Evolutionary conservation across 2,888 invertebrate genomes (phyloP).

Genomic region (Diogma glabrata): DNA sequence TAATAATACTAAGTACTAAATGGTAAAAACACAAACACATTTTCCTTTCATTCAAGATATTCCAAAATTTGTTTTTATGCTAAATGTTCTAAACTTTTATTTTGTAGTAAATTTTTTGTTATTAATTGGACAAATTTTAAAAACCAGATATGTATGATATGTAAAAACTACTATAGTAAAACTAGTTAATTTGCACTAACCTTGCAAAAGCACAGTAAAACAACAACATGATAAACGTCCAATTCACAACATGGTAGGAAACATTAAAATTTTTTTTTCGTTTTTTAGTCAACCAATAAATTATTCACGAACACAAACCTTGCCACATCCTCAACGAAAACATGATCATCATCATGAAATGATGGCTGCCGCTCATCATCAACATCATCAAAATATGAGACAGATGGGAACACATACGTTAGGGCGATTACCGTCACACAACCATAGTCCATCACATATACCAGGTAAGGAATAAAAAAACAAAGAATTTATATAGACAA

Average conservation of each 20-base stretch:
- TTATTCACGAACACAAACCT: constrained; percentile 36
- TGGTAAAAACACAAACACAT: no score
- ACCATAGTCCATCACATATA: constrained; percentile 46
- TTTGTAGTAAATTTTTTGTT: no score
- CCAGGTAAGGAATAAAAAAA: constrained; percentile 35
- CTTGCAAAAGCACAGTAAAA: no score
- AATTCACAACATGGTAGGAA: not conserved
- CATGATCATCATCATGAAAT: constrained; percentile 36
- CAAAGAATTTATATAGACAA: no score
- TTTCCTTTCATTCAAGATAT: no score
- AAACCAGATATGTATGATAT: no score
- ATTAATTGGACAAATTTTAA: no score
- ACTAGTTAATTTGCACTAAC: no score
- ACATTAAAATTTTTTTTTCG: not conserved
- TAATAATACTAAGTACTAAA: no score
- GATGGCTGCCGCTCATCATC: constrained; percentile 36
- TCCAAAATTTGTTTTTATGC: no score
- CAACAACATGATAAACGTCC: not conserved
- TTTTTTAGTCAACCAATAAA: not conserved
- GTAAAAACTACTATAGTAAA: no score
- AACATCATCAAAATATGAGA: constrained; percentile 38
- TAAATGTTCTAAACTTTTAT: no score
- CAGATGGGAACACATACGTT: constrained; percentile 51
- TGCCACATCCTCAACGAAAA: constrained; percentile 30
- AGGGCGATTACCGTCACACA: constrained; percentile 50